Conservation (phyloP, 2,113 vertebrate species). For the Dipodomys merriami region DNA sequence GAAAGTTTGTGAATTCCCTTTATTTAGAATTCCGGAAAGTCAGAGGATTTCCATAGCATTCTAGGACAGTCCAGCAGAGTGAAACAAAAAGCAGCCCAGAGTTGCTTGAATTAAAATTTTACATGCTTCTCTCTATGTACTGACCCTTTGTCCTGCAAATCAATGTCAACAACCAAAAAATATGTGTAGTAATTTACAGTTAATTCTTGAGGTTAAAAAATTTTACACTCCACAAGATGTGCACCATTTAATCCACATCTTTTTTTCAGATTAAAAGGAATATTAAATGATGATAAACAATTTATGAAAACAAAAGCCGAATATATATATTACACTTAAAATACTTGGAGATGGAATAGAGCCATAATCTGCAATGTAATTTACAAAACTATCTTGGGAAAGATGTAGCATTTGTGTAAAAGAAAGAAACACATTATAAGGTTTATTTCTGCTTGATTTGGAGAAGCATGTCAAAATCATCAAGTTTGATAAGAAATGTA, state of each 20-base stretch:
- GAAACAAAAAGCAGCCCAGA: background rate
- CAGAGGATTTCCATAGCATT: background rate
- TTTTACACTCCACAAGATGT: background rate
- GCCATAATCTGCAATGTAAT: conserved; percentile 69
- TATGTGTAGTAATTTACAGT: background rate
- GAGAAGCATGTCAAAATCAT: conserved; percentile 28
- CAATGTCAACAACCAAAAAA: background rate
- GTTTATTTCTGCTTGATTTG: conserved; percentile 63
- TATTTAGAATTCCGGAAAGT: background rate
- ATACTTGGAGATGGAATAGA: conserved; percentile 73
- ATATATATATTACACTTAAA: conserved; percentile 72
- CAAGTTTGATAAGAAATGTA: too few species aligned
- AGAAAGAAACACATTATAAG: conserved; percentile 57
- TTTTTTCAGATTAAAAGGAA: conserved; percentile 55
- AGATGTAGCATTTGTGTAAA: background rate
- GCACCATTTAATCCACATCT: conserved; percentile 6
- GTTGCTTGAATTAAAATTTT: background rate
- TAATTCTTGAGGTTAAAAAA: conserved; percentile 24
- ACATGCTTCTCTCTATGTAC: background rate
- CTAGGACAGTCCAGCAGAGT: background rate
- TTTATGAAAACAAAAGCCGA: conserved; percentile 71
- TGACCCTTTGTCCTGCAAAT: background rate
- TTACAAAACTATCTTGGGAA: conserved; percentile 62
- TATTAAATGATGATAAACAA: conserved; percentile 60
- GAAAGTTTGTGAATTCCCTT: background rate